Percentiles rank a stretch among this genome's conserved stretches.
These are phyloP conservation scores for Cebus imitator DNA, from an alignment of 2,113 vertebrate species.

Conservation along the genomic window DNA sequence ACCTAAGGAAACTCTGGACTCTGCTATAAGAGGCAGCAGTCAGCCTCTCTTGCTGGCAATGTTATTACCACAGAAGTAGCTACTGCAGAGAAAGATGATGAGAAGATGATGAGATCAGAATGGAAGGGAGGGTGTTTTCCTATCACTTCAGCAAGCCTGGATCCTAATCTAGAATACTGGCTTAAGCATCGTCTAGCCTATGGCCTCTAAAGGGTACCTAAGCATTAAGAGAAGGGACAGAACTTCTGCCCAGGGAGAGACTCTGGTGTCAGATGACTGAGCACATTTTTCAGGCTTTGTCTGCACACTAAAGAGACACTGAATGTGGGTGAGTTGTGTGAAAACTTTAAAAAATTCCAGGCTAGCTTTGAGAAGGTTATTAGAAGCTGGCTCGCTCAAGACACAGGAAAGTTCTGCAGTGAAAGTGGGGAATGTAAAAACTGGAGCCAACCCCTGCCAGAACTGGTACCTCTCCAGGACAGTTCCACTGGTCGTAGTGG, in stretches of 20 bases:
- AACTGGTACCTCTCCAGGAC: constrained; percentile 93
- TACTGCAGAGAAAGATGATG: constrained; percentile 64
- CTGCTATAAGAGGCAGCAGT: neutral
- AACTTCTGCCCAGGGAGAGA: neutral
- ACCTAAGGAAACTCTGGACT: constrained; percentile 24
- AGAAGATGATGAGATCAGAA: neutral
- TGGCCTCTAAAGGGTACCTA: neutral
- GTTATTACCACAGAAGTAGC: constrained; percentile 24
- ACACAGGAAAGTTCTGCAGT: neutral
- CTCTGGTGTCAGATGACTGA: neutral
- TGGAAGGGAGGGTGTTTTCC: neutral
- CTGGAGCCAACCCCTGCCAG: neutral
- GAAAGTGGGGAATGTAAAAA: neutral
- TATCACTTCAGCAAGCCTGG: neutral
- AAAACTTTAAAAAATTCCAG: neutral
- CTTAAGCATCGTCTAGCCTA: neutral
- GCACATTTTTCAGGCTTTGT: neutral
- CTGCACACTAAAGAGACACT: neutral
- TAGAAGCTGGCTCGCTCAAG: neutral
- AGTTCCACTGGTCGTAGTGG: constrained; percentile 89
- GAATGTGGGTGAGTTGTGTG: neutral
- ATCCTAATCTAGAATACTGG: neutral
- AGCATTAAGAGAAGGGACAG: neutral
- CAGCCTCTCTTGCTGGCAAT: constrained; percentile 51
- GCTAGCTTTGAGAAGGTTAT: neutral